Evolutionary conservation across 2,113 vertebrate species (phyloP).

Genomic region (Gracilinanus agilis): DNA sequence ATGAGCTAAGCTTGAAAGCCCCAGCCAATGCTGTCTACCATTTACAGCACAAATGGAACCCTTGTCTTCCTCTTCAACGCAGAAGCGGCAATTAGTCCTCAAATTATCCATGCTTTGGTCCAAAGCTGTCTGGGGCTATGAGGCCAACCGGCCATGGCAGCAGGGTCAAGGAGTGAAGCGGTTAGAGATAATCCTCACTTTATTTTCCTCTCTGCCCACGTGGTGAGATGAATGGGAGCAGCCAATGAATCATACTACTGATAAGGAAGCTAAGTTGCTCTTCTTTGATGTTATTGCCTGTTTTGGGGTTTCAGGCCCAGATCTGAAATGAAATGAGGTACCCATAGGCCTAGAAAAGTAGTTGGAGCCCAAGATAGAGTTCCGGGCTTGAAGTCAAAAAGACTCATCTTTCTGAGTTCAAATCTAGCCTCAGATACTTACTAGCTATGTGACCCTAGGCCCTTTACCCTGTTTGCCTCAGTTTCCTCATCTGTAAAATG

Average conservation of each 20-base stretch:
- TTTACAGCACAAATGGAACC: slow-evolving; percentile 54
- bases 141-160: not conserved
- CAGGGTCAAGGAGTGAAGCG: not conserved
- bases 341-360: too few relatives aligned
- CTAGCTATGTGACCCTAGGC: too few relatives aligned
- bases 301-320: not conserved
- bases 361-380: too few relatives aligned
- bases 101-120: slow-evolving; percentile 5
- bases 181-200: not conserved
- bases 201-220: not conserved
- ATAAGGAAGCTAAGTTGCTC: not conserved
- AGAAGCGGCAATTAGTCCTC: slow-evolving; percentile 29
- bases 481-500: too few relatives aligned
- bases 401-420: too few relatives aligned
- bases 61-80: slow-evolving; percentile 20
- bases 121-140: not conserved
- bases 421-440: too few relatives aligned
- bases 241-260: not conserved
- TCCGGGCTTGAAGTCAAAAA: too few relatives aligned
- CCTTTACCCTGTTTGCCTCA: too few relatives aligned
- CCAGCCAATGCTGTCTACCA: slow-evolving; percentile 14
- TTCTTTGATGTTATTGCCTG: not conserved
- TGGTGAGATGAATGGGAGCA: not conserved
- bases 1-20: not conserved
- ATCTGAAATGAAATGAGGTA: not conserved